Base-by-base conservation (phyloP, 2,113 vertebrate species). In the Azemiops feae region DNA sequence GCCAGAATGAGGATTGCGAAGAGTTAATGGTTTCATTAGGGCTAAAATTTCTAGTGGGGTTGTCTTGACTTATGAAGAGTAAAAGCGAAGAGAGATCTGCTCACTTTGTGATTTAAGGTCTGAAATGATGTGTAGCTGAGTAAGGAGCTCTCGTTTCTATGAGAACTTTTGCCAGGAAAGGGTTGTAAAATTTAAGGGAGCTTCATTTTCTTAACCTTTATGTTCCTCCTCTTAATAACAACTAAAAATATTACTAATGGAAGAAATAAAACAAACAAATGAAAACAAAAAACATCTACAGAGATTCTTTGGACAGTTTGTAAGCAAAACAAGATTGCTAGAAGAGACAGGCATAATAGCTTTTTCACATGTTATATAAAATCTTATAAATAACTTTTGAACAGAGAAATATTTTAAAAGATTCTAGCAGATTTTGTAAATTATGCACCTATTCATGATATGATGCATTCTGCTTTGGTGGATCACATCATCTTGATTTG, bases 111-210 rank as follows among this genome's bases (percentile, higher is more conserved):
- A n/a, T 14, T 30, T 45, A 0, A n/a, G 87, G 92, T 87, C 91
- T 95, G 92, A 92, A 88, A 25, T 85, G 25, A 94, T 94, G 94
- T 94, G 93, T 95, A 93, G 34, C 91, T 89, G 30, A 89, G 92
- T 91, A 57, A 93, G 94, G 92, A n/a, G 90, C 89, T 91, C 6
- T 85, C 92, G 18, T 92, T 90, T 96, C n/a, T 52, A 52, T 91
- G 54, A 69, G 87, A 52, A 85, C 81, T 93, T 85, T 10, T 94
- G 91, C 85, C 43, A 89, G 87, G 11, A 93, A 94, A 47, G 25
- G 1, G 85, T n/a, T 57, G 91, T 93, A 54, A 0, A 91, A 96
- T 96, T 95, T 92, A 95, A 94, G 94, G 91, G 12, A 18, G 27
- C 85, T 93, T 74, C 89, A 91, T 91, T 92, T 96, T 94, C 93